Evolutionary conservation across 2,888 invertebrate species (phyloP).

Genomic region (Metallyticus violacea): DNA sequence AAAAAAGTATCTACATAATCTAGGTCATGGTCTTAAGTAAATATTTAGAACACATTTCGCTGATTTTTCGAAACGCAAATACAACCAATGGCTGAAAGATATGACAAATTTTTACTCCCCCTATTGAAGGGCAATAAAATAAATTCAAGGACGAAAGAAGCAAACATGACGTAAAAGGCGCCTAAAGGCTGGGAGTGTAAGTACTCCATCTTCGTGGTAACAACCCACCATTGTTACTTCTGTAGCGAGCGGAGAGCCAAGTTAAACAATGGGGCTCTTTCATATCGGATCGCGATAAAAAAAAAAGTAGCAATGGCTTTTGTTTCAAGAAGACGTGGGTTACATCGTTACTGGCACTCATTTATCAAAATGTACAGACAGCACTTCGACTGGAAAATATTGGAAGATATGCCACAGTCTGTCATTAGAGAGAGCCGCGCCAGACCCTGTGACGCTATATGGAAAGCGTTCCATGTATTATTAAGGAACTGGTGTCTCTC

Average conservation of each 20-base stretch:
- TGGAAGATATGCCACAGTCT: background rate
- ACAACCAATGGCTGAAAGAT: too few relatives aligned
- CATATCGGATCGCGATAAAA: background rate
- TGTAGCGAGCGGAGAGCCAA: background rate
- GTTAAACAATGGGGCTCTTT: background rate
- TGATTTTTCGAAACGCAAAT: too few relatives aligned
- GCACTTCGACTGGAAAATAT: background rate
- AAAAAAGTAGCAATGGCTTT: background rate
- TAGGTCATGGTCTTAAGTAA: too few relatives aligned
- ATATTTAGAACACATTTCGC: too few relatives aligned
- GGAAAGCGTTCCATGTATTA: too few relatives aligned
- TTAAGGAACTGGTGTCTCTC: too few relatives aligned
- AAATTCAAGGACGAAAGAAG: background rate
- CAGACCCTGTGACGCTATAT: background rate
- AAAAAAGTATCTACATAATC: too few relatives aligned
- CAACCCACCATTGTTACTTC: background rate
- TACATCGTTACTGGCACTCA: background rate
- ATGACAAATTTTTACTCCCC: too few relatives aligned
- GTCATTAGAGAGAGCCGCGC: background rate
- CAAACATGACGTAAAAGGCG: background rate
- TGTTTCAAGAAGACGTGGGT: background rate
- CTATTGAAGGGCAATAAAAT: background rate
- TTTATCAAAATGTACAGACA: background rate
- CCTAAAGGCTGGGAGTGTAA: background rate
- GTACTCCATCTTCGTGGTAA: background rate